These are phyloP conservation scores for Micoletzkya japonica DNA, from an alignment of 2,888 invertebrate species.

Conservation along the genomic window DNA sequence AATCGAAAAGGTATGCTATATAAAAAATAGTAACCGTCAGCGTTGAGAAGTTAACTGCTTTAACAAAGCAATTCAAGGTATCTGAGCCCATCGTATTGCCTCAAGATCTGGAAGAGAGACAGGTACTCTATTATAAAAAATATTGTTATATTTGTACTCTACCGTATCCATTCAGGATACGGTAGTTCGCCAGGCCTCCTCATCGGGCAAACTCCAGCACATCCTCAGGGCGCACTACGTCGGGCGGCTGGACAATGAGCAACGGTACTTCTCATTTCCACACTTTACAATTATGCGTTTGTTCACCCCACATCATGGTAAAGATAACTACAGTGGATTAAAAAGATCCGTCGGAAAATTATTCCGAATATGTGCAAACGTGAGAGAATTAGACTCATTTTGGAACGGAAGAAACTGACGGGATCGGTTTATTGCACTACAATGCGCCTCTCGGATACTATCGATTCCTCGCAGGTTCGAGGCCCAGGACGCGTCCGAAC, in stretches of 20 bases:
- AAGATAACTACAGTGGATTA: no score
- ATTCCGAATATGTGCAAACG: no score
- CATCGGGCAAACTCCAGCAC: conserved; percentile 26
- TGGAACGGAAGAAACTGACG: no score
- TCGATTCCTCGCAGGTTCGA: conserved; percentile 23
- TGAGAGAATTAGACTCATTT: no score
- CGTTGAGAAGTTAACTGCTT: no score
- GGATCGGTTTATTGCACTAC: no score
- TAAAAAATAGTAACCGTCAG: no score
- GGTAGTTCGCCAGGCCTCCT: conserved; percentile 27
- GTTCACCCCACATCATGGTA: background rate
- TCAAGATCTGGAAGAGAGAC: conserved; percentile 24
- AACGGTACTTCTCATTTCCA: background rate
- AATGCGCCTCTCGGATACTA: no score
- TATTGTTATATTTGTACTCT: background rate
- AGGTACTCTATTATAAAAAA: no score
- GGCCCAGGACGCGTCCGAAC: conserved; percentile 23
- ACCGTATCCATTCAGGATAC: conserved; percentile 20
- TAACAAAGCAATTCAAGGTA: conserved; percentile 1
- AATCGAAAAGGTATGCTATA: no score
- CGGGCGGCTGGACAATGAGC: conserved; percentile 24
- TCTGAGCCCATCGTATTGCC: conserved; percentile 27
- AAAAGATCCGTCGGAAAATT: no score
- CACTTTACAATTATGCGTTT: background rate
- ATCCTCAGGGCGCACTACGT: conserved; percentile 26